These are phyloP conservation scores for Tetropium fuscum DNA, from an alignment of 2,888 invertebrate genomes.

Conservation along the genomic window DNA sequence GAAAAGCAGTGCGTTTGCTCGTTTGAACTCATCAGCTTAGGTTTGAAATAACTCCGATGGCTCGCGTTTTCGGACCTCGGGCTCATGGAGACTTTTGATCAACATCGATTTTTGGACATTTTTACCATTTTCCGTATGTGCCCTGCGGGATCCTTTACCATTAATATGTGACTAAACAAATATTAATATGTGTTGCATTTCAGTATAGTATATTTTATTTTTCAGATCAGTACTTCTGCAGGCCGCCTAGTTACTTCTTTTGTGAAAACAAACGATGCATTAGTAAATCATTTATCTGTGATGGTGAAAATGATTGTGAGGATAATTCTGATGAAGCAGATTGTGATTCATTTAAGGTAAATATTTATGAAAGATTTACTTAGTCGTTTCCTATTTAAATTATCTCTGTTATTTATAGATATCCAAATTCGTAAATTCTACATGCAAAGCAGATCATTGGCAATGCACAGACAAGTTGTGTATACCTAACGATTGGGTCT, in stretches of 20 bases:
- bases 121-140: too few relatives aligned
- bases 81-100: too few relatives aligned
- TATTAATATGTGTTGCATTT: background rate
- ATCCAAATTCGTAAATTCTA: conserved; percentile 33
- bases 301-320: conserved; percentile 63
- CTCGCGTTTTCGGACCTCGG: too few relatives aligned
- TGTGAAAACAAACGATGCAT: conserved; percentile 62
- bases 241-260: conserved; percentile 56
- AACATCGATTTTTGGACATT: too few relatives aligned
- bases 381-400: background rate
- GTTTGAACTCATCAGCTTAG: too few relatives aligned
- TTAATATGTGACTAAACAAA: too few relatives aligned
- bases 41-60: too few relatives aligned
- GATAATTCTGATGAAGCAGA: conserved; percentile 64
- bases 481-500: conserved; percentile 60
- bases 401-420: conserved; percentile 25
- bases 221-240: conserved; percentile 56
- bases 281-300: conserved; percentile 59
- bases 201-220: conserved; percentile 3
- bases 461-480: conserved; percentile 57
- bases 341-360: conserved; percentile 52
- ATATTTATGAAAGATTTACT: background rate
- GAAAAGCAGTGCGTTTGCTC: too few relatives aligned
- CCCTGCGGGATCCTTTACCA: too few relatives aligned
- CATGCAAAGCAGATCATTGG: conserved; percentile 58